Conservation (phyloP, 2,888 invertebrate genomes). For the Heteropelma amictum region DNA sequence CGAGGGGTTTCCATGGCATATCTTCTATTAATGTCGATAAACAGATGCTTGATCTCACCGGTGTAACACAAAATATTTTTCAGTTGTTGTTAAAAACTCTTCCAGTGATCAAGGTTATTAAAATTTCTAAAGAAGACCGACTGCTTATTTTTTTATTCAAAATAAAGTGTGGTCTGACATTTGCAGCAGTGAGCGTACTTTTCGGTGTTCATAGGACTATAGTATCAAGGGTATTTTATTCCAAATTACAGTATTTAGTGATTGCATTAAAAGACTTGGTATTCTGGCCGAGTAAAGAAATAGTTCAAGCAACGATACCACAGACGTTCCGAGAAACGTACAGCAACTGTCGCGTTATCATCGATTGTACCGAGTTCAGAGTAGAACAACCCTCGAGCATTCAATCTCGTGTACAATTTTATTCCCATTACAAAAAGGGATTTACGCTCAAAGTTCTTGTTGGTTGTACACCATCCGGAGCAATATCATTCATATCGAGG, state of each 20-base stretch:
- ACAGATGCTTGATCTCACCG: conserved; percentile 26
- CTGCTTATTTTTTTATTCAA: conserved; percentile 40
- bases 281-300: conserved; percentile 41
- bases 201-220: conserved; percentile 55
- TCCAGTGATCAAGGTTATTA: not conserved
- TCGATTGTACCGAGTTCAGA: conserved; percentile 51
- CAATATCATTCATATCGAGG: conserved; percentile 48
- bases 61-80: conserved; percentile 23
- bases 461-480: conserved; percentile 45
- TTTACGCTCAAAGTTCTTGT: conserved; percentile 48
- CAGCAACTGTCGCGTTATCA: conserved; percentile 46
- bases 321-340: conserved; percentile 27
- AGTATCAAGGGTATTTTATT: conserved; percentile 53
- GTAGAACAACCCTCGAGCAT: conserved; percentile 40
- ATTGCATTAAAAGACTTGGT: conserved; percentile 37
- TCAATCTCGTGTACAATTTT: conserved; percentile 37
- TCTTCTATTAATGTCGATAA: conserved; percentile 19
- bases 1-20: conserved; percentile 16
- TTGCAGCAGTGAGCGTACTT: conserved; percentile 46
- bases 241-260: conserved; percentile 40
- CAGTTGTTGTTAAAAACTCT: conserved; percentile 12
- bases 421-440: conserved; percentile 52
- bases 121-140: not conserved
- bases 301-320: conserved; percentile 40
- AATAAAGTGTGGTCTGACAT: conserved; percentile 50